phyloP scores from a whole-genome alignment of 2,797 vertebrate genomes.

The Prunella strophiata region DNA sequence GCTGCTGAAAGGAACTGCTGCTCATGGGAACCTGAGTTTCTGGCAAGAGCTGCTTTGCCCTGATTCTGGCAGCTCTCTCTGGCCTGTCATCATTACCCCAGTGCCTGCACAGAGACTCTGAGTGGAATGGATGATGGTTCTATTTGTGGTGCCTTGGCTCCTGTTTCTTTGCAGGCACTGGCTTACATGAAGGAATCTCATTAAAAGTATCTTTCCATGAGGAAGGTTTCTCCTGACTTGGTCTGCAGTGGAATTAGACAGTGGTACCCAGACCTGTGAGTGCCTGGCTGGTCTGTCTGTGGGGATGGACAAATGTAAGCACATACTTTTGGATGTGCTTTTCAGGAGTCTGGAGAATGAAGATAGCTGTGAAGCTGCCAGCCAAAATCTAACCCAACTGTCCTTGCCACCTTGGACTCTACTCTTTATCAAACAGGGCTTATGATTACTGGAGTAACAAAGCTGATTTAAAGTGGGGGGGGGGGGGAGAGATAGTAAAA shows the following conservation, averaged over 20 bases:
- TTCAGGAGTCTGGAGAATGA: not conserved
- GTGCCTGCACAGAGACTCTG: not conserved
- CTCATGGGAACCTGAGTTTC: not conserved
- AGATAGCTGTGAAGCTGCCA: not conserved
- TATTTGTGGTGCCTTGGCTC: not conserved
- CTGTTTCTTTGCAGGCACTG: not conserved
- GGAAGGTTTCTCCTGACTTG: not conserved
- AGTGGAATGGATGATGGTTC: not conserved
- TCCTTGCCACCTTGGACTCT: not conserved
- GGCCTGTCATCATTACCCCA: not conserved
- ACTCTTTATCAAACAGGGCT: not conserved
- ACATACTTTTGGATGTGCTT: not conserved
- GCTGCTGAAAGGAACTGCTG: not conserved
- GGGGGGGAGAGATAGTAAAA: not conserved
- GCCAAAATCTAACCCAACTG: not conserved
- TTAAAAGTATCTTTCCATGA: not conserved
- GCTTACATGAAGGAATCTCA: not conserved
- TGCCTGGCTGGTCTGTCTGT: not conserved
- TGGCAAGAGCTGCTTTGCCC: not conserved
- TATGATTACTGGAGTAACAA: not conserved
- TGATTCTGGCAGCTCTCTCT: not conserved
- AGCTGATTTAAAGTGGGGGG: not conserved
- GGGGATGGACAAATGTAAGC: not conserved
- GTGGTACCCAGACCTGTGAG: not conserved
- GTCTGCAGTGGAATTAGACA: not conserved